phyloP scores from a whole-genome alignment of 2,888 invertebrate genomes.

The Hyposoter didymator region DNA sequence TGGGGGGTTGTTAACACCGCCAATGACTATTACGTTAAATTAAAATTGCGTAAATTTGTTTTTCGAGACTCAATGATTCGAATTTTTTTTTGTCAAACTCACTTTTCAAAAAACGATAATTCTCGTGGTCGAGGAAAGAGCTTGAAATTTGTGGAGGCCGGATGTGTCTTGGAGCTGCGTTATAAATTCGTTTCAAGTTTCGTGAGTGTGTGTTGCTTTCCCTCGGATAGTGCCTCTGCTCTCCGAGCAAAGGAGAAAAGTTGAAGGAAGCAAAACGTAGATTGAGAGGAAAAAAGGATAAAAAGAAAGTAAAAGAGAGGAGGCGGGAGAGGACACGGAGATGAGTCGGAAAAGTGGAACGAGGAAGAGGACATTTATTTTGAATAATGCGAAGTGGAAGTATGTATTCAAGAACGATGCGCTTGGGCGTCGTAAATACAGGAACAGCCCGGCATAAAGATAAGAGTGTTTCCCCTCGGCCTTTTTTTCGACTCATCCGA shows the following conservation, averaged over 20 bases:
- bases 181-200: conserved; percentile 1
- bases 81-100: not conserved
- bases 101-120: not conserved
- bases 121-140: not conserved
- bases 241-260: conserved; percentile 8
- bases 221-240: not conserved
- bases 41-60: not conserved
- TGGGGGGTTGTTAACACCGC: too few species aligned
- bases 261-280: conserved; percentile 1
- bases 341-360: conserved; percentile 19
- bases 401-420: conserved; percentile 52
- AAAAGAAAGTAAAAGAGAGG: not conserved
- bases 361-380: conserved; percentile 55
- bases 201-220: not conserved
- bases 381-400: conserved; percentile 59
- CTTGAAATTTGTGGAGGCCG: not conserved
- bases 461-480: conserved; percentile 20
- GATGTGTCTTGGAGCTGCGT: not conserved
- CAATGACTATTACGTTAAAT: not conserved
- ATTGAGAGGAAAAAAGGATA: conserved; percentile 20
- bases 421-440: conserved; percentile 61
- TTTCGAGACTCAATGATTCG: not conserved
- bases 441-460: conserved; percentile 38
- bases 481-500: conserved; percentile 21
- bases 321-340: conserved; percentile 2